A percentile compares a stretch with the other conserved stretches of the same genome.
These are phyloP conservation scores for Caerostris extrusa DNA, from an alignment of 1,140 invertebrate species.

Conservation along the genomic window DNA sequence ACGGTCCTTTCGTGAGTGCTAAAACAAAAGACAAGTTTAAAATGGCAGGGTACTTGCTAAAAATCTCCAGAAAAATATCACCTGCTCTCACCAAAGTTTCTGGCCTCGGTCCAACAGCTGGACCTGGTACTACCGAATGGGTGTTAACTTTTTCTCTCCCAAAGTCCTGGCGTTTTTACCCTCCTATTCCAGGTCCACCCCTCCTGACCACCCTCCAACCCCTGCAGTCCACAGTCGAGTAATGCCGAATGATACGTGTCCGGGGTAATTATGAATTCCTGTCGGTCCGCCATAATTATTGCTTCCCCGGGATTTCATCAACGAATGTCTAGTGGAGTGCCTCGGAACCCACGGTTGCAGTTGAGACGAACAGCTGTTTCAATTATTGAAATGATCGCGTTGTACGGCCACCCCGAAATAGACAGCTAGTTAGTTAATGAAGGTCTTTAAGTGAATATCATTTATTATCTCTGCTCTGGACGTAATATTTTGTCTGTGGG, in stretches of 20 bases:
- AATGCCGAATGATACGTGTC: constrained; percentile 73
- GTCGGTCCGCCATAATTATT: constrained; percentile 54
- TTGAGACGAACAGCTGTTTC: constrained; percentile 65
- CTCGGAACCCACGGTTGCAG: background rate
- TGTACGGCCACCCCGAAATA: constrained; percentile 57
- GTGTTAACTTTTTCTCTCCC: constrained; percentile 53
- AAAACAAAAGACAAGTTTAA: constrained; percentile 21
- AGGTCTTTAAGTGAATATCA: constrained; percentile 72
- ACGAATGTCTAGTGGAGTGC: constrained; percentile 47
- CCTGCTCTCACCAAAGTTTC: constrained; percentile 17
- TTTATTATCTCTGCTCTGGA: constrained; percentile 63
- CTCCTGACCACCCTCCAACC: background rate
- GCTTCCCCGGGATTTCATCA: constrained; percentile 60
- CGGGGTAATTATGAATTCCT: constrained; percentile 69
- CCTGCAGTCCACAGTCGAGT: background rate
- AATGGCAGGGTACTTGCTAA: background rate
- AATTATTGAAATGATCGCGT: constrained; percentile 73
- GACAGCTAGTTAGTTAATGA: constrained; percentile 74
- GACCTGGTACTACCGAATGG: constrained; percentile 1
- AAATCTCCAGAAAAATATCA: constrained; percentile 46
- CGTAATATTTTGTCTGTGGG: constrained; percentile 69
- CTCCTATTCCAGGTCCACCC: background rate
- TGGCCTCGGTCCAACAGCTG: constrained; percentile 62
- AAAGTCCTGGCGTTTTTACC: background rate
- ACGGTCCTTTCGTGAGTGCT: background rate